phyloP scores from a whole-genome alignment of 2,113 vertebrate genomes.

The Eira barbara region DNA sequence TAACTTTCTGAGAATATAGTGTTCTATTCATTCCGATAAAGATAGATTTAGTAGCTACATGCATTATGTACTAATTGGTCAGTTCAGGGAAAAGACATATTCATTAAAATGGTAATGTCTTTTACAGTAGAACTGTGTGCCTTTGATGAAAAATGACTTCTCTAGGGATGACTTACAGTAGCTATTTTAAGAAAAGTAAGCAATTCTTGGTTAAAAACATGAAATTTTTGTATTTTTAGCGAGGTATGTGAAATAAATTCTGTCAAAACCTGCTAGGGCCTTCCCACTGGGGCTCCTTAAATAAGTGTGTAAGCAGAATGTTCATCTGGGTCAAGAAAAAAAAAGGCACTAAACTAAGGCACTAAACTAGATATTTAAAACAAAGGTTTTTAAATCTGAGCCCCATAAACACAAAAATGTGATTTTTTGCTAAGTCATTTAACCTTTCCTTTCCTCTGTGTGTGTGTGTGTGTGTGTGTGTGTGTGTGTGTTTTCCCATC shows the following conservation, averaged over 20 bases:
- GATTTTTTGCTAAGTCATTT: not conserved
- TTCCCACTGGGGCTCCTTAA: not conserved
- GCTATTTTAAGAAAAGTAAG: not conserved
- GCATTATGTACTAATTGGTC: not conserved
- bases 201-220: not conserved
- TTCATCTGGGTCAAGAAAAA: not conserved
- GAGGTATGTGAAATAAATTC: conserved; percentile 29
- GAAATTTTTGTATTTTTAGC: conserved; percentile 21
- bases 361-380: not conserved
- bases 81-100: not conserved
- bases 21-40: not conserved
- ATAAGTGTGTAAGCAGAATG: not conserved
- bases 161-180: not conserved
- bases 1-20: not conserved
- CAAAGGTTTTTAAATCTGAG: conserved; percentile 30
- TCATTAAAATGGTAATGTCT: not conserved
- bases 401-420: not conserved
- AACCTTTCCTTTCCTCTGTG: not conserved
- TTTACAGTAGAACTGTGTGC: not conserved
- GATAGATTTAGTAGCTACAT: not conserved
- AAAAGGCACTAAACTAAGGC: not conserved
- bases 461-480: too few species aligned
- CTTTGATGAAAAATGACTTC: not conserved
- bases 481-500: not conserved
- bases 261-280: not conserved